phyloP scores from a whole-genome alignment of 2,888 invertebrate genomes.

The Mermis nigrescens region DNA sequence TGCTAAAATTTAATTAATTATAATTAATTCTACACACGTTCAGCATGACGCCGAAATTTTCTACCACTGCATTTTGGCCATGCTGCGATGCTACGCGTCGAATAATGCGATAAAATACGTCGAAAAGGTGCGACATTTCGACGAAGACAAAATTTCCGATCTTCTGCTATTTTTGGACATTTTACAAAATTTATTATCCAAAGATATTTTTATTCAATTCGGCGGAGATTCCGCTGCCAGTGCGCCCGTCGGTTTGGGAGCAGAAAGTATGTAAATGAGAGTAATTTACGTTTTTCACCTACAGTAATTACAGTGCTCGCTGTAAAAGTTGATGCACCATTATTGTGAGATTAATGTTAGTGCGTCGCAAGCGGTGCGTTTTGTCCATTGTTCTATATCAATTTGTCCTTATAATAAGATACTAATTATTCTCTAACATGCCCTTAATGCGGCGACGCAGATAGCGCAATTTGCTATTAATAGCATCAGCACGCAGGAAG shows the following conservation, averaged over 20 bases:
- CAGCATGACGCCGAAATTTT: not conserved
- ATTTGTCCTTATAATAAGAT: too few species aligned
- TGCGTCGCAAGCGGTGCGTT: too few species aligned
- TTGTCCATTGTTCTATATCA: too few species aligned
- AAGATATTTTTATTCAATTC: slow-evolving; percentile 36
- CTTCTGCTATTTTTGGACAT: slow-evolving; percentile 59
- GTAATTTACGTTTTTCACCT: too few species aligned
- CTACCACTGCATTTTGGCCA: not conserved
- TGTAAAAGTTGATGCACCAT: too few species aligned
- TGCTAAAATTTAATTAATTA: not conserved
- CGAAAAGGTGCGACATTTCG: slow-evolving; percentile 28
- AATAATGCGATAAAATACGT: not conserved
- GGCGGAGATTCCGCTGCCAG: slow-evolving; percentile 1
- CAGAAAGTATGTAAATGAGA: not conserved
- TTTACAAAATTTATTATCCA: slow-evolving; percentile 44
- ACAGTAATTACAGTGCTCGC: too few species aligned
- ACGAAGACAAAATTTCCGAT: slow-evolving; percentile 51
- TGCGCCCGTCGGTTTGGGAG: not conserved
- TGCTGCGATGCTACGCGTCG: not conserved
- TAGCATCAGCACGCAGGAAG: too few species aligned
- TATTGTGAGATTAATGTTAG: too few species aligned
- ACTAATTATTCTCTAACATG: too few species aligned
- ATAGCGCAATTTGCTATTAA: too few species aligned
- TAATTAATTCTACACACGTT: not conserved
- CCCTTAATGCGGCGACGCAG: too few species aligned